Evolutionary conservation across 2,113 vertebrate species (phyloP), one percentile per base, ranked within the genome.

Genomic region (Ariopsis seemanni): DNA sequence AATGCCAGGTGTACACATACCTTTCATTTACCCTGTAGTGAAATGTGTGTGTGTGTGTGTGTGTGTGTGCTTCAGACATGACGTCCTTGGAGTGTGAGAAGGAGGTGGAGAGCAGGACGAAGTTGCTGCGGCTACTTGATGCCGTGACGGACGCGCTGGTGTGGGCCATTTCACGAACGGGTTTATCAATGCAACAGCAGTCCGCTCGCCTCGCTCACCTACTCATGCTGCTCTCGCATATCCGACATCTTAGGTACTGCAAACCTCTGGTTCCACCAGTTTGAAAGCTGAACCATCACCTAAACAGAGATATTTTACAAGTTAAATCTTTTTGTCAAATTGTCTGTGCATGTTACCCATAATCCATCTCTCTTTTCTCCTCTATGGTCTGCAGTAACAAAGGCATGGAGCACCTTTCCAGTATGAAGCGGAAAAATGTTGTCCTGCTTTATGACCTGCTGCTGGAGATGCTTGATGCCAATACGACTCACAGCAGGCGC

Each of bases 391-490:
- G 0, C 90, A 99, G 98, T 91, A 99, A 99, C 96, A 99, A 99
- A 94, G 98, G 98, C 65, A 98, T 99, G 95, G 97, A 98, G 88
- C 98, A 99, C 83, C 95, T 99, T 75, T 96, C 97, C 89, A 97
- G 92, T 93, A 99, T 99, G 98, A 99, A 99, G 94, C 97, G 97
- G 89, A 99, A 97, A 91, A 99, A 99, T 0, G 96, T 98, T 89
- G 97, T 99, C 2, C 95, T 98, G 0, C 95, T 98, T 62, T 99
- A 99, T 2, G 97, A 99, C 91, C 92, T 99, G 88, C 95, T 99
- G 50, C 92, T 99, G 93, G 98, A 99, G 95, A 99, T 99, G 98
- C 14, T 99, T 89, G 98, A 99, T 0, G 97, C 98, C 0, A 97
- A 97, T 93, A 96, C 96, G 0, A 88, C 96, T 42, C 94, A 94